A percentile compares a stretch with the other conserved stretches of the same genome.
phyloP scores from a whole-genome alignment of 2,888 invertebrate genomes.

The Tanaodytes sp. region DNA sequence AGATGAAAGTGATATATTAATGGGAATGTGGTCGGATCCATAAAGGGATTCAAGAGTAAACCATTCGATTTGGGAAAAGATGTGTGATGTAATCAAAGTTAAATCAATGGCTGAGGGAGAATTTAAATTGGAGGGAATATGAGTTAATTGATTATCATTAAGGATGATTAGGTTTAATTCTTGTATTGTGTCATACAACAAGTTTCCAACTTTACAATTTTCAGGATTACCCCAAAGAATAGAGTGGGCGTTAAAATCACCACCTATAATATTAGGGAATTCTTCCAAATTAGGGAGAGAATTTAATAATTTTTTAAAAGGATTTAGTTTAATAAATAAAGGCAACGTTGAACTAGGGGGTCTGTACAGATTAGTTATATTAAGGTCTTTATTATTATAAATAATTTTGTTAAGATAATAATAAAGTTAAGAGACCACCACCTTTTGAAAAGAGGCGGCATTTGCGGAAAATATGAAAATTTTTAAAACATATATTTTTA shows the following conservation, averaged over 20 bases:
- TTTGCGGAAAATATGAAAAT: too few relatives aligned
- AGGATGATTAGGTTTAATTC: neutral
- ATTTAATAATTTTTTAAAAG: neutral
- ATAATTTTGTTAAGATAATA: too few relatives aligned
- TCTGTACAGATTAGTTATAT: too few relatives aligned
- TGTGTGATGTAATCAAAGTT: neutral
- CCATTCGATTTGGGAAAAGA: neutral
- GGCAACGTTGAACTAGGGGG: neutral
- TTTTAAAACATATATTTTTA: too few relatives aligned
- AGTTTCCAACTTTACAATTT: neutral
- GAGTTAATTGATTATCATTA: neutral
- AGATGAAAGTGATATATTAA: neutral
- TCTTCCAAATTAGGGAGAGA: neutral
- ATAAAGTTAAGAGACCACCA: too few relatives aligned
- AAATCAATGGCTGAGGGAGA: constrained; percentile 8
- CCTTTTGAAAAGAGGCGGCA: too few relatives aligned
- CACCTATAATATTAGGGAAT: neutral
- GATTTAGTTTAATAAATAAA: neutral
- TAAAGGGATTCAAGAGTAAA: neutral
- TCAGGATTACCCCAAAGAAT: neutral
- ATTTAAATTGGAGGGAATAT: neutral
- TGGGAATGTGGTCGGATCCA: neutral
- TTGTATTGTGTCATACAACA: neutral
- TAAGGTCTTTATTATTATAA: too few relatives aligned
- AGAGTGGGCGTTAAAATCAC: constrained; percentile 13